A percentile compares a stretch with the other conserved stretches of the same genome.
Evolutionary conservation across 1,140 invertebrate genomes (phyloP).

Genomic region (Meloidogyne exigua): DNA sequence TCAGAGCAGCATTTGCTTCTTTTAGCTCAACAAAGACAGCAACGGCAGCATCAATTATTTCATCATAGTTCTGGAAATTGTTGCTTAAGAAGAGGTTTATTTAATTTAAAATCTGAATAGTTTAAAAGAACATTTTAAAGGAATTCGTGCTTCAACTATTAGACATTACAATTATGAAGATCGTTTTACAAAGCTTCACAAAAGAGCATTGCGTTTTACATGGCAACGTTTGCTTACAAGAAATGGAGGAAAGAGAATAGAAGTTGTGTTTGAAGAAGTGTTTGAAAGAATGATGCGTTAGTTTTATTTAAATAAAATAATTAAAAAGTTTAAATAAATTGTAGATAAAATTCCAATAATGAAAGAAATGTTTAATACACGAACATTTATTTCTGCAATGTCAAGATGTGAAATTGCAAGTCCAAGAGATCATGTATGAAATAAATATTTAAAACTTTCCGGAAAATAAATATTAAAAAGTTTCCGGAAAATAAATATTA

Average conservation of each 20-base stretch:
- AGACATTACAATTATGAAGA: slow-evolving; percentile 61
- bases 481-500: too few species aligned
- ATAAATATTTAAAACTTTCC: too few species aligned
- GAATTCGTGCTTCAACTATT: slow-evolving; percentile 14
- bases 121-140: neutral
- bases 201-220: slow-evolving; percentile 58
- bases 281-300: slow-evolving; percentile 39
- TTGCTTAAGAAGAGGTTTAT: neutral
- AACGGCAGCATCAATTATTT: neutral
- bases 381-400: slow-evolving; percentile 61
- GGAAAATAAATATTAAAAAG: too few species aligned
- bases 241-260: slow-evolving; percentile 63
- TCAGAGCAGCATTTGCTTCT: slow-evolving; percentile 20
- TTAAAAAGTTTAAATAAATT: neutral
- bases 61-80: neutral
- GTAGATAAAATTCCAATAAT: slow-evolving; percentile 47
- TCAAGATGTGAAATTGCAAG: slow-evolving; percentile 50
- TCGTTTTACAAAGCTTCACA: slow-evolving; percentile 60
- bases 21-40: neutral
- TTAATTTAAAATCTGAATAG: too few species aligned
- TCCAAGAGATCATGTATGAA: slow-evolving; percentile 30
- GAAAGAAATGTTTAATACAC: slow-evolving; percentile 61
- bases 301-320: neutral
- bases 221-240: slow-evolving; percentile 62
- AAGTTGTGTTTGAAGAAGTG: slow-evolving; percentile 61